Percentiles rank a stretch among this genome's conserved stretches.
Conservation (phyloP, 2,888 invertebrate species). For the Neoaliturus tenellus region DNA sequence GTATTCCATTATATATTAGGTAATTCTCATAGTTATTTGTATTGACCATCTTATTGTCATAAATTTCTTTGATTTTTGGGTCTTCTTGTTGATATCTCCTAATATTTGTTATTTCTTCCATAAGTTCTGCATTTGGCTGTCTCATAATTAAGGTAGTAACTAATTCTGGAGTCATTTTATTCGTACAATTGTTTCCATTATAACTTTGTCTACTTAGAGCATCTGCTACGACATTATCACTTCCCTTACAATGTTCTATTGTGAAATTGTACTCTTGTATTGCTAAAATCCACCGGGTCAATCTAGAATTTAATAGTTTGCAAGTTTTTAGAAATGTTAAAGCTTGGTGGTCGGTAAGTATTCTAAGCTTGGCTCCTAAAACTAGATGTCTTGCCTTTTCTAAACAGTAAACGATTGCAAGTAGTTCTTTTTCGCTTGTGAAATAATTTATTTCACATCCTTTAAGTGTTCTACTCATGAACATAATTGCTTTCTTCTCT, state of each 20-base stretch:
- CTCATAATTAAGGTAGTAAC: neutral
- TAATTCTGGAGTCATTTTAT: neutral
- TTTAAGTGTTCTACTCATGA: neutral
- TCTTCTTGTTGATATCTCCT: neutral
- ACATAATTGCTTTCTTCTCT: neutral
- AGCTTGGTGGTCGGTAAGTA: neutral
- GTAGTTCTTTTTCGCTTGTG: neutral
- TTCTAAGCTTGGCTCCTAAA: neutral
- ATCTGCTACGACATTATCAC: neutral
- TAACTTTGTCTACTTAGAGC: neutral
- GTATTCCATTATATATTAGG: neutral
- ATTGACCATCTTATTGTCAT: neutral
- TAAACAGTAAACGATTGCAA: neutral
- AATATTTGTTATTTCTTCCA: neutral
- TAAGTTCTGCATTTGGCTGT: neutral
- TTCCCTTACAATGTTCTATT: constrained; percentile 2
- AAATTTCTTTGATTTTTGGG: neutral
- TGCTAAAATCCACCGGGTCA: neutral
- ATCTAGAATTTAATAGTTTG: neutral
- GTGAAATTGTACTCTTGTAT: constrained; percentile 8
- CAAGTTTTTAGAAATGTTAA: neutral
- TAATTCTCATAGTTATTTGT: neutral
- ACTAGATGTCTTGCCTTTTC: neutral
- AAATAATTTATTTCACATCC: neutral
- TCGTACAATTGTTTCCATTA: neutral